phyloP scores from a whole-genome alignment of 1,140 invertebrate genomes.

The Anastrepha obliqua region DNA sequence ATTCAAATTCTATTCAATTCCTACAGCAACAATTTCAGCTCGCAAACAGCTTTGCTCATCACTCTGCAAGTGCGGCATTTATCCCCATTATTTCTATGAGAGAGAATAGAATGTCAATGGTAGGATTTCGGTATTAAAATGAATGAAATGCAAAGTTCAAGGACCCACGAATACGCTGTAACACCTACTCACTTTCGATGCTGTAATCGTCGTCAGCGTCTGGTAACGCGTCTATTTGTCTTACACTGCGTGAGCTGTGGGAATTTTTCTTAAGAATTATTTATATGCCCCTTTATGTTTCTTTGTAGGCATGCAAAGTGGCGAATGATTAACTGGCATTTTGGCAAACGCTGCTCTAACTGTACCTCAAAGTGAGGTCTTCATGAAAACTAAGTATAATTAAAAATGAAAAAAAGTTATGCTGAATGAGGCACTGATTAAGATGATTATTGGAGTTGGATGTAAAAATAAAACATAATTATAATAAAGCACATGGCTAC shows the following conservation, averaged over 20 bases:
- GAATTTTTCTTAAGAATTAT: background rate
- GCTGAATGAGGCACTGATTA: too few relatives aligned
- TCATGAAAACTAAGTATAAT: too few relatives aligned
- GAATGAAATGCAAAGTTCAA: conserved; percentile 36
- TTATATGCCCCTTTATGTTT: background rate
- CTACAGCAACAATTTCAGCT: background rate
- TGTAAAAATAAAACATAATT: too few relatives aligned
- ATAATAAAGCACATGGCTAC: too few relatives aligned
- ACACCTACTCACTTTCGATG: background rate
- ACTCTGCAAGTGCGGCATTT: background rate
- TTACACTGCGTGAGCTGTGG: background rate
- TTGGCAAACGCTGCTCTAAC: too few relatives aligned
- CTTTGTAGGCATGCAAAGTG: background rate
- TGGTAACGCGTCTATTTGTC: conserved; percentile 18
- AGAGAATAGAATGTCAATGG: background rate
- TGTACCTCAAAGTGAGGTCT: too few relatives aligned
- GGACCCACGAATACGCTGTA: background rate
- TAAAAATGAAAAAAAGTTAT: too few relatives aligned
- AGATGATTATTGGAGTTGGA: too few relatives aligned
- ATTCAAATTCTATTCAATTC: background rate
- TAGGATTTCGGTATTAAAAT: conserved; percentile 12
- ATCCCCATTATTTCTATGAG: background rate
- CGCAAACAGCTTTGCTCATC: background rate
- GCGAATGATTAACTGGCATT: background rate
- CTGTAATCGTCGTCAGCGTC: background rate